Evolutionary conservation across 2,888 invertebrate species (phyloP), one percentile per base, ranked within the genome.

Genomic region (Rosalia funebris): DNA sequence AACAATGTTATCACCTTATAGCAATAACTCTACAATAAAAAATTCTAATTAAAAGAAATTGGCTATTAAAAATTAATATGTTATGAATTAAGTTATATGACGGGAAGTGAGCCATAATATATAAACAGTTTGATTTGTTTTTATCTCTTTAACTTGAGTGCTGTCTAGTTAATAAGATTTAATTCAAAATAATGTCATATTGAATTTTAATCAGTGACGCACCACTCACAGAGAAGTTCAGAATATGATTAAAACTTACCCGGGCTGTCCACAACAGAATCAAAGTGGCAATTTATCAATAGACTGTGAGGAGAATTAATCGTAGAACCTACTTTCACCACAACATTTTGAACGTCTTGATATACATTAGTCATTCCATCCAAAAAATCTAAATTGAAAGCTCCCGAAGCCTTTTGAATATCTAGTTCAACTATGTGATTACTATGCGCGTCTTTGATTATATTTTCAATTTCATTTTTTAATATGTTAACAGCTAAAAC

Each of bases 211-310:
- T n/a, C n/a, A n/a, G n/a, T n/a, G n/a, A n/a, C n/a, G n/a, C n/a
- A n/a, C n/a, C n/a, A n/a, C n/a, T n/a, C n/a, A n/a, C n/a, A n/a
- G n/a, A n/a, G n/a, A n/a, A n/a, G n/a, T n/a, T n/a, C n/a, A n/a
- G n/a, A n/a, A n/a, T n/a, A n/a, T n/a, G n/a, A n/a, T n/a, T n/a
- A 9, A 17, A 16, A 73, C 75, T 79, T 78, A 89, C 90, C 91
- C 78, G 90, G 90, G 77, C 90, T 91, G 71, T 88, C 89, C 9
- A 88, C 83, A 63, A 90, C 88, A 36, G 89, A 86, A 77, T 92
- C 92, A 79, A 88, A 91, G 79, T 92, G 92, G 76, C 92, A 92
- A 78, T 92, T 92, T 59, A 92, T 82, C 60, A 92, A 81, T 58
- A 91, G 80, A 77, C 87, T 87, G 72, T 85, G 81, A 52, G 84